Evolutionary conservation across 2,113 vertebrate genomes (phyloP).

Genomic region (Thamnophis sirtalis): DNA sequence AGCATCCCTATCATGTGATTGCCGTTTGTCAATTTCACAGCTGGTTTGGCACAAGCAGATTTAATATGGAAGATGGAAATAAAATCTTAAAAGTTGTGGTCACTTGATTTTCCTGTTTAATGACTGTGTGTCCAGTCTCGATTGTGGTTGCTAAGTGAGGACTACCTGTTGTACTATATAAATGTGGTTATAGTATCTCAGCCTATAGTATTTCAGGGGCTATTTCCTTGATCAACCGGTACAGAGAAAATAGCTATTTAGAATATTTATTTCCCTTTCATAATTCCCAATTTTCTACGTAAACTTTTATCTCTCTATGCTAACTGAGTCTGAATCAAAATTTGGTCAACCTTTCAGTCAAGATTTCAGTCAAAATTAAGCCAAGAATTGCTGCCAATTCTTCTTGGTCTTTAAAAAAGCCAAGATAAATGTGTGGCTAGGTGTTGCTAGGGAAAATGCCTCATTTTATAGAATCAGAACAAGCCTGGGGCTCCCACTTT

Average conservation of each 20-base stretch:
- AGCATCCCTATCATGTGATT: background rate
- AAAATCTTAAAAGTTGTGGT: background rate
- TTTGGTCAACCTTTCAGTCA: too few relatives aligned
- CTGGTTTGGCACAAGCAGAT: background rate
- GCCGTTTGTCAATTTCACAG: background rate
- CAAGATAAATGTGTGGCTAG: constrained; percentile 45
- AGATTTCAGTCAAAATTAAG: background rate
- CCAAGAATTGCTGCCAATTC: background rate
- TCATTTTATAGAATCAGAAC: constrained; percentile 1
- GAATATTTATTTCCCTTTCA: background rate
- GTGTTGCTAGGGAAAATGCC: background rate
- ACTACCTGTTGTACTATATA: background rate
- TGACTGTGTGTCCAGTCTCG: background rate
- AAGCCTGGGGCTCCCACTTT: background rate
- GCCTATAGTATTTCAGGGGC: background rate
- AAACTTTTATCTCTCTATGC: background rate
- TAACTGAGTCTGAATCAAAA: background rate
- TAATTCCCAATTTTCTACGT: background rate
- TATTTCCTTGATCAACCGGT: background rate
- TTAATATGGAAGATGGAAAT: background rate
- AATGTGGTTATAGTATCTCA: background rate
- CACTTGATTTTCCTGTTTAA: background rate
- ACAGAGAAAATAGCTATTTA: constrained; percentile 24
- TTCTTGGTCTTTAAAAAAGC: constrained; percentile 23
- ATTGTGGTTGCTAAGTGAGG: background rate